Base-by-base conservation (phyloP, 2,888 invertebrate genomes). In the Clepsis dumicolana region DNA sequence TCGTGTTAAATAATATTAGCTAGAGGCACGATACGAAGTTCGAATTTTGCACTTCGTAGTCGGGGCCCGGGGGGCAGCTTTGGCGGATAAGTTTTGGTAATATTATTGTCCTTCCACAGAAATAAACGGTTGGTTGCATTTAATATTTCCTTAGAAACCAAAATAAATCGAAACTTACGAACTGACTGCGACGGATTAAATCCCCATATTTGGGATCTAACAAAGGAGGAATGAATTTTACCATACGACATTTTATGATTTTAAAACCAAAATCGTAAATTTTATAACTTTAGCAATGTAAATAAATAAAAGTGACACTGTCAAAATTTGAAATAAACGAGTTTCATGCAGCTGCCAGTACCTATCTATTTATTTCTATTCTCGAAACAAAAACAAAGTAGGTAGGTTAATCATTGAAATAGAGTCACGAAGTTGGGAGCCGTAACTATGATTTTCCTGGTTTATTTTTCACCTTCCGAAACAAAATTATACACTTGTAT, bases 131-230 rank as follows among this genome's bases (percentile, higher is more conserved):
- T n/a, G n/a, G n/a, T n/a, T n/a, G n/a, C n/a, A n/a, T n/a, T n/a
- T n/a, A n/a, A n/a, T n/a, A n/a, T n/a, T n/a, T n/a, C n/a, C n/a
- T 21, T 32, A 21, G 29, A 32, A 3, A 25, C 44, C 50, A 29
- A 53, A 68, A 69, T 16, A 65, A 53, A 12, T 10, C 16, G 14
- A 44, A 44, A 86, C 92, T 92, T 75, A 93, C 93, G 91, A 57
- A 84, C 74, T 32, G 89, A 88, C 70, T 93, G 82, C 0, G 89
- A 77, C 4, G 91, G 92, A 79, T 92, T 92, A 79, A 76, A 92
- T 1, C 92, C 93, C 90, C 92, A 92, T 76, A 93, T 91, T 85
- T 93, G 90, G 77, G 82, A 86, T 70, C 91, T 84, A 32, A 93
- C 89, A 78, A 90, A 93, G 12, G 93, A 91, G 14, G 82, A 63